Base-by-base conservation (phyloP, 2,888 invertebrate species). In the Drosophila nigricruria region DNA sequence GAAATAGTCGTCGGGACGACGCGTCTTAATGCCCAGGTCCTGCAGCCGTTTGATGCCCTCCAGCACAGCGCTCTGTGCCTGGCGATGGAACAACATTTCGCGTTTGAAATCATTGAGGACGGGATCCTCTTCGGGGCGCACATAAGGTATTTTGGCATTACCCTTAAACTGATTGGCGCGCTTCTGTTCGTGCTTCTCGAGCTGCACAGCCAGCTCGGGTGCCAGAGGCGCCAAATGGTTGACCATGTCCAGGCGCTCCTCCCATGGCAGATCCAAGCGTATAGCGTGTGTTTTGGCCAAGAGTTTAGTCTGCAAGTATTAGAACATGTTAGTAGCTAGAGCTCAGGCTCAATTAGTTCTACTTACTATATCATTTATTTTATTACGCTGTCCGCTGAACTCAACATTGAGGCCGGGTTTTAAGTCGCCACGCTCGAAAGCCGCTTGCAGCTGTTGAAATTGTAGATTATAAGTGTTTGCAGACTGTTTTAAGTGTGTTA, bases 1-100 rank as follows among this genome's bases (percentile, higher is more conserved):
- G 93, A 98, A 99, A 92, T 98, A 99, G 93, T 99, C 99, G 63
- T 97, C 97, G 0, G 99, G 99, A 56, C 96, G 94, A 89, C 95
- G 96, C 0, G 98, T 98, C 0, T 95, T 94, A 52, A 98, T 93
- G 23, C 95, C 95, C 6, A 97, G 92, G 42, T 95, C 94, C 70
- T 97, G 96, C 10, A 99, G 93, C 78, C 95, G 95, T 50, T 95
- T 95, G 25, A 99, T 94, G 0, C 96, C 97, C 75, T 97, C 95
- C 30, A 97, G 82, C 1, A 97, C 97, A 0, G 98, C 96, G 25
- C 96, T 95, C 91, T 99, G 97, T 0, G 97, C 97, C 92, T 97
- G 97, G 25, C 97, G 94, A 88, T 97, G 96, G 79, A 97, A 97
- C 76, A 95, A 93, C 91, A 97, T 97, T 93, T 99, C 99, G 38